Evolutionary conservation across 37 sponge, comb jelly and placozoan species (phyloP).

Genomic region (Geodia barretti): DNA sequence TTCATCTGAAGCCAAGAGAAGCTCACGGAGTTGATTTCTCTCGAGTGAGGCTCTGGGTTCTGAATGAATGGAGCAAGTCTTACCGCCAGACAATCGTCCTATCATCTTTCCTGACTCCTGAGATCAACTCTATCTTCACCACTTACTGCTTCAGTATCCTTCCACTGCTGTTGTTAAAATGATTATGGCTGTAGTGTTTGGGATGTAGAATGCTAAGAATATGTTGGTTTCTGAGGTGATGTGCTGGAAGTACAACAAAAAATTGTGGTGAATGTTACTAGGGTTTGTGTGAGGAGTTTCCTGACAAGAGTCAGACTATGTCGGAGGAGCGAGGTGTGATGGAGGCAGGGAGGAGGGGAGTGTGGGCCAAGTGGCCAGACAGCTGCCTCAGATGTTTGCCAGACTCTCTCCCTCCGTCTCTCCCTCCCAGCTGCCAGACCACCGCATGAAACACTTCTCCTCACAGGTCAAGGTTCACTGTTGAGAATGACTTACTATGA

Average conservation of each 20-base stretch:
- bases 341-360: slow-evolving; percentile 59
- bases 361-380: slow-evolving; percentile 56
- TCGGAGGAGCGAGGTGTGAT: slow-evolving; percentile 57
- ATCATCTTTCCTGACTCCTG: slow-evolving; percentile 70
- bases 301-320: slow-evolving; percentile 36
- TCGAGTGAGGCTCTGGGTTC: slow-evolving; percentile 82
- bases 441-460: slow-evolving; percentile 72
- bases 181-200: not conserved
- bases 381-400: slow-evolving; percentile 72
- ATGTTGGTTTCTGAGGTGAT: not conserved
- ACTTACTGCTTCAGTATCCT: slow-evolving; percentile 69
- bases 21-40: slow-evolving; percentile 87
- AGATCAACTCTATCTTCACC: slow-evolving; percentile 78
- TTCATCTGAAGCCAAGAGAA: slow-evolving; percentile 74
- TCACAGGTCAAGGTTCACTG: slow-evolving; percentile 43
- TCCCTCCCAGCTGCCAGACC: slow-evolving; percentile 58
- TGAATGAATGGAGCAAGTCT: slow-evolving; percentile 74
- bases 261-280: not conserved
- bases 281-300: not conserved
- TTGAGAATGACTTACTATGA: not conserved
- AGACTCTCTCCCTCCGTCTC: slow-evolving; percentile 38
- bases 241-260: not conserved
- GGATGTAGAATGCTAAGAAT: not conserved
- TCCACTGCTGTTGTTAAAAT: not conserved
- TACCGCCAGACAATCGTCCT: slow-evolving; percentile 91